phyloP scores from a whole-genome alignment of 30 jellyfish, hydroid and myxozoan genomes.

The Aurelia coerulea region DNA sequence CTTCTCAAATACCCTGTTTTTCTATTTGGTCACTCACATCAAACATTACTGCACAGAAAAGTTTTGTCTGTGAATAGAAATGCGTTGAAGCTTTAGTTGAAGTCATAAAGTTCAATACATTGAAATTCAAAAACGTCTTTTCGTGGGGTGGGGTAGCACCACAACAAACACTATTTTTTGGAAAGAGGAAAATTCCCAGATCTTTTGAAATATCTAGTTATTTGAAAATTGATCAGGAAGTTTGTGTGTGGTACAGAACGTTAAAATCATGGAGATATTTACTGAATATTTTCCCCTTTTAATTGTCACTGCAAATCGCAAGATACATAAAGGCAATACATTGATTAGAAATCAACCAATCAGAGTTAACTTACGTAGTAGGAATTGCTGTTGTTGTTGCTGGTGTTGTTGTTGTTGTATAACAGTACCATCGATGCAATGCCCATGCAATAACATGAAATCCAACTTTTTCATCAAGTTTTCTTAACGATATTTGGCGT shows the following conservation, averaged over 20 bases:
- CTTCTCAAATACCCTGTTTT: too few species aligned
- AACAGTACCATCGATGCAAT: conserved; percentile 11
- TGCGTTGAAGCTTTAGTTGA: background rate
- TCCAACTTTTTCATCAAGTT: conserved; percentile 4
- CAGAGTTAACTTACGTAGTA: background rate
- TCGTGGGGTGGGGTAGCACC: background rate
- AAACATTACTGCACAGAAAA: too few species aligned
- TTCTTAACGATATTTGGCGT: background rate
- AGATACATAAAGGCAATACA: background rate
- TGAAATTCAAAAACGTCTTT: background rate
- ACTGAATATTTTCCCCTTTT: too few species aligned
- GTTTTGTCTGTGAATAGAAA: too few species aligned
- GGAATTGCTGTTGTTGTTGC: background rate
- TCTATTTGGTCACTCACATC: too few species aligned
- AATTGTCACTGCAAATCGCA: too few species aligned
- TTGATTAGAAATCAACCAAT: background rate
- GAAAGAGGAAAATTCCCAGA: background rate
- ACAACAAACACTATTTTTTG: too few species aligned
- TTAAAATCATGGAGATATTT: too few species aligned
- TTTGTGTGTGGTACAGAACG: too few species aligned
- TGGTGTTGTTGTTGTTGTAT: background rate
- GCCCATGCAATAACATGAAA: conserved; percentile 19
- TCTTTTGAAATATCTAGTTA: background rate
- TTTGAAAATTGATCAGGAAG: background rate
- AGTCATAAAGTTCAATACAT: background rate